Conservation (phyloP, 1,140 invertebrate species). For the Gonioctena quinquepunctata region DNA sequence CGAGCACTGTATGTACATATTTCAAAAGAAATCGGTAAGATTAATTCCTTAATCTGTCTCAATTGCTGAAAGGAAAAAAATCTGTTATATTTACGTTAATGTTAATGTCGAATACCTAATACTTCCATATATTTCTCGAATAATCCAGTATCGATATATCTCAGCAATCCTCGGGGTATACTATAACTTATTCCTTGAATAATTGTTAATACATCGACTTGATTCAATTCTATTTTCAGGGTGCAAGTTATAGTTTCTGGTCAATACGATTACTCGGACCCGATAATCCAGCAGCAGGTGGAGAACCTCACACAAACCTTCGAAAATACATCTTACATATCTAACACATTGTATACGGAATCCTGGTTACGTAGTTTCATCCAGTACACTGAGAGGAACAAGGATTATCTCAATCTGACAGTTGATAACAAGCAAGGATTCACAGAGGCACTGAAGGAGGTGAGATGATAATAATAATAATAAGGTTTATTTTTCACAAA, state of each 20-base stretch:
- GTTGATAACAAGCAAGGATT: conserved; percentile 75
- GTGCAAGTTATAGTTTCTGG: conserved; percentile 84
- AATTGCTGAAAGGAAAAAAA: too few species aligned
- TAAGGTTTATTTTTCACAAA: too few species aligned
- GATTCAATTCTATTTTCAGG: conserved; percentile 29
- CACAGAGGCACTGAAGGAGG: conserved; percentile 74
- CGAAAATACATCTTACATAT: conserved; percentile 82
- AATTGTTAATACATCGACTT: conserved; percentile 60
- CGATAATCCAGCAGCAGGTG: conserved; percentile 74
- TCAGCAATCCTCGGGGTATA: too few species aligned
- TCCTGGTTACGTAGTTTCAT: conserved; percentile 89
- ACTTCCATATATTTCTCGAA: too few species aligned
- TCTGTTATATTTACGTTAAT: too few species aligned
- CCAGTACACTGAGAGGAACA: conserved; percentile 74
- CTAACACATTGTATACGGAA: conserved; percentile 79
- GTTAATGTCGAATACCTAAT: too few species aligned
- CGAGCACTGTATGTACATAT: too few species aligned
- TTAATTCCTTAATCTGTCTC: too few species aligned
- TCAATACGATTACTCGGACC: conserved; percentile 84
- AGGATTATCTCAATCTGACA: conserved; percentile 74
- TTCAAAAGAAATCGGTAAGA: too few species aligned
- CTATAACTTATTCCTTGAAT: too few species aligned
- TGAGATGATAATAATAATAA: too few species aligned
- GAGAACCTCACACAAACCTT: conserved; percentile 78
- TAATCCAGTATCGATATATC: too few species aligned